phyloP scores from a whole-genome alignment of 2,797 vertebrate species.

The Coluber constrictor region DNA sequence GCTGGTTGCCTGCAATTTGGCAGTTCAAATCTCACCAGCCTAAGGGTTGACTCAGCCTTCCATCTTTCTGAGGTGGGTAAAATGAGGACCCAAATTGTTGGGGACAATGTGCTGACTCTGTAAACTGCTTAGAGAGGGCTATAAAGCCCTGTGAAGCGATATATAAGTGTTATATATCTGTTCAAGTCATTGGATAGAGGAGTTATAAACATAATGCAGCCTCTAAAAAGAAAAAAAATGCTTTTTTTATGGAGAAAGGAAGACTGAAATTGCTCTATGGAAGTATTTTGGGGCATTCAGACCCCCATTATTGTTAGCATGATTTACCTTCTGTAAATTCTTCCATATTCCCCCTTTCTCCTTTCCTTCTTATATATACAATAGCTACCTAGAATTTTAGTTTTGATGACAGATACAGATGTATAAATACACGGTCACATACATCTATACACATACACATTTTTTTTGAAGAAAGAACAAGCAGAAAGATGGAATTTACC shows the following conservation, averaged over 20 bases:
- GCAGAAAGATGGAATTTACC: background rate
- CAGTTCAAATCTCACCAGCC: no score
- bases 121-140: no score
- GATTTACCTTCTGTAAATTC: background rate
- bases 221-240: background rate
- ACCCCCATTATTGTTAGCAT: background rate
- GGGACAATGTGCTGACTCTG: no score
- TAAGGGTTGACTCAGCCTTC: no score
- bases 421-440: background rate
- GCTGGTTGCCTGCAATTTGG: no score
- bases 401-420: background rate
- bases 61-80: no score
- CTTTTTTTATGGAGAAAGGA: background rate
- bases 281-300: background rate
- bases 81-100: no score
- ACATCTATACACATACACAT: background rate
- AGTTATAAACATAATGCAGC: background rate
- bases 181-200: background rate
- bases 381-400: background rate
- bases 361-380: background rate
- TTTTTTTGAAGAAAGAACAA: background rate
- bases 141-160: no score
- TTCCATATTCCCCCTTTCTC: background rate
- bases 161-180: background rate
- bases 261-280: background rate